Conservation (phyloP, 2,888 invertebrate genomes). For the Leucophenga montana region DNA sequence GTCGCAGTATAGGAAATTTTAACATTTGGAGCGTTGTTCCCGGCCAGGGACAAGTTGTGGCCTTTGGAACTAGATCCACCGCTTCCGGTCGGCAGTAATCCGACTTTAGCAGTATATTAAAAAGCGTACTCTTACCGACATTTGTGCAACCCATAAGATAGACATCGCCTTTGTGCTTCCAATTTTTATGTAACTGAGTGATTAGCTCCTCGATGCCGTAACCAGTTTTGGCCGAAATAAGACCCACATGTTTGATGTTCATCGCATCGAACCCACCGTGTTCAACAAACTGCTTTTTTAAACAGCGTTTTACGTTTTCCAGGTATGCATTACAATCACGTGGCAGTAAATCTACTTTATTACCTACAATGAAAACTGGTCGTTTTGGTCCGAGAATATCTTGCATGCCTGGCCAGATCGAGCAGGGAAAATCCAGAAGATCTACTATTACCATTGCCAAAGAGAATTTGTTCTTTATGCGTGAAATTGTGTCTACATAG, state of each 20-base stretch:
- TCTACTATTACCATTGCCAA: conserved; percentile 90
- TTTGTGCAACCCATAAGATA: conserved; percentile 96
- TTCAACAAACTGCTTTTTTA: conserved; percentile 72
- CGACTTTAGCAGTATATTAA: conserved; percentile 91
- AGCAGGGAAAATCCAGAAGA: conserved; percentile 92
- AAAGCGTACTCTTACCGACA: conserved; percentile 96
- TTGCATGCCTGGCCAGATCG: conserved; percentile 89
- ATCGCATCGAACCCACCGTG: conserved; percentile 62
- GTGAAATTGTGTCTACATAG: conserved; percentile 83
- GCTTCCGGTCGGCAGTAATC: conserved; percentile 91
- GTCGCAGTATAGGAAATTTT: conserved; percentile 92
- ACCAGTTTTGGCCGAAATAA: conserved; percentile 95
- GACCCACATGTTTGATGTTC: conserved; percentile 81
- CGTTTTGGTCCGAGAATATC: conserved; percentile 79
- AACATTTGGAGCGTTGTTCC: conserved; percentile 94
- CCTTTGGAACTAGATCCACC: conserved; percentile 86
- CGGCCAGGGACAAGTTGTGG: conserved; percentile 95
- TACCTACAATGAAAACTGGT: conserved; percentile 90
- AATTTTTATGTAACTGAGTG: conserved; percentile 81
- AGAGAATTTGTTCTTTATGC: conserved; percentile 79
- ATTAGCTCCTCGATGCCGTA: conserved; percentile 95
- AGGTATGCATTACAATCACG: conserved; percentile 84
- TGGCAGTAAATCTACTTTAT: conserved; percentile 94
- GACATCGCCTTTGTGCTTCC: conserved; percentile 82
- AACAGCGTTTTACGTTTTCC: conserved; percentile 78